phyloP scores from a whole-genome alignment of 2,113 vertebrate species.

The Alethe castanea region DNA sequence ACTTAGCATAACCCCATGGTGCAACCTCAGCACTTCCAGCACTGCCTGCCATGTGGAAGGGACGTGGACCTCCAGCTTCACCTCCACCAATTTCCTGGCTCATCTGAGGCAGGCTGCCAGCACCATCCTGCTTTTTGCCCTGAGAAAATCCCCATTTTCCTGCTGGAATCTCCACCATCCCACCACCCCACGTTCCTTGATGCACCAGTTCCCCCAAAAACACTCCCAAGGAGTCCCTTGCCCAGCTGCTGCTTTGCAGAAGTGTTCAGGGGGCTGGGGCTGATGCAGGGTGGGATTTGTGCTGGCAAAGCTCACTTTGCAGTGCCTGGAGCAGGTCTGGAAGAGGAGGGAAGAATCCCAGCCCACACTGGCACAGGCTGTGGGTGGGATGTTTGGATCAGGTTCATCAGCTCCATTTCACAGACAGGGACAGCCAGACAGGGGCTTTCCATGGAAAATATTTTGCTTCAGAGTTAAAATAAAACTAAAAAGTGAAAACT shows the following conservation, averaged over 20 bases:
- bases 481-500: background rate
- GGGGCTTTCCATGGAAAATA: background rate
- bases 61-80: background rate
- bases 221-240: background rate
- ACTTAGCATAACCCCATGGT: too few species aligned
- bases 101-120: background rate
- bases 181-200: accelerated
- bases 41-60: background rate
- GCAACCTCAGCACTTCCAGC: background rate
- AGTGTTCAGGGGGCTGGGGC: background rate
- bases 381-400: background rate
- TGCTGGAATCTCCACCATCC: background rate
- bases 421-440: background rate
- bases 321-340: background rate
- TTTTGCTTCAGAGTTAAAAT: background rate
- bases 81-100: background rate
- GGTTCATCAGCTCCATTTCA: background rate
- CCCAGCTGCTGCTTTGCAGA: background rate
- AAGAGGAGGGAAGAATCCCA: background rate
- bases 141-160: background rate
- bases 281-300: background rate
- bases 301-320: background rate
- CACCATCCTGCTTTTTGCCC: background rate
- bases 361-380: background rate
- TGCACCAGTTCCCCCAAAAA: background rate